phyloP scores from a whole-genome alignment of 2,888 invertebrate species.

The Heliconius ethilla region DNA sequence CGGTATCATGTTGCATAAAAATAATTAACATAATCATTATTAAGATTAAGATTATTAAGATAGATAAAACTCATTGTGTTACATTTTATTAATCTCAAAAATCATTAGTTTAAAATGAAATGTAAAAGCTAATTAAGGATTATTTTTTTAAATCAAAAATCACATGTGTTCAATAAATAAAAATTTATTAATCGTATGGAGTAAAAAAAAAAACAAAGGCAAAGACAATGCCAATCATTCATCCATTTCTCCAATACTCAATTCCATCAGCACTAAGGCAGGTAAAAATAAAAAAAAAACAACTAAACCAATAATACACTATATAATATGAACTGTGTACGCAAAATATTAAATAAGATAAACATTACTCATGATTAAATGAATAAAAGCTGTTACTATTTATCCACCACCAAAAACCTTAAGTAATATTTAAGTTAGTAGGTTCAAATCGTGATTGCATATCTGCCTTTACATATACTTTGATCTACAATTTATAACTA shows the following conservation, averaged over 20 bases:
- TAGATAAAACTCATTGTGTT: background rate
- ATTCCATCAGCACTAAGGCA: slow-evolving; percentile 1
- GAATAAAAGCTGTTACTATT: slow-evolving; percentile 67
- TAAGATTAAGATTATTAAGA: background rate
- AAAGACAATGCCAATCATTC: background rate
- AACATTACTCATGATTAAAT: slow-evolving; percentile 70
- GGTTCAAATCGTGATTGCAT: slow-evolving; percentile 49
- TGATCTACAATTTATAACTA: slow-evolving; percentile 53
- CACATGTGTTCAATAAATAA: background rate
- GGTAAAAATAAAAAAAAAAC: slow-evolving; percentile 24
- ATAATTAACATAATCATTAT: background rate
- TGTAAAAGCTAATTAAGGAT: background rate
- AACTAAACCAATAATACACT: slow-evolving; percentile 58
- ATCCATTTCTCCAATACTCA: background rate
- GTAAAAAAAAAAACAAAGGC: background rate
- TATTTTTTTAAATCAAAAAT: background rate
- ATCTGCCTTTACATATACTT: slow-evolving; percentile 43
- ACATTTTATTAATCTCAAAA: background rate
- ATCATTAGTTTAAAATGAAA: background rate
- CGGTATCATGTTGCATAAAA: background rate
- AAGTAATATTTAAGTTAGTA: slow-evolving; percentile 69
- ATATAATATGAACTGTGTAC: slow-evolving; percentile 56
- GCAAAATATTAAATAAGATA: slow-evolving; percentile 65
- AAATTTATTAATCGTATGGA: background rate
- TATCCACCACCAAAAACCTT: slow-evolving; percentile 71